Percentiles rank a stretch among this genome's conserved stretches.
Evolutionary conservation across 2,113 vertebrate genomes (phyloP).

Genomic region (Cettia cetti): DNA sequence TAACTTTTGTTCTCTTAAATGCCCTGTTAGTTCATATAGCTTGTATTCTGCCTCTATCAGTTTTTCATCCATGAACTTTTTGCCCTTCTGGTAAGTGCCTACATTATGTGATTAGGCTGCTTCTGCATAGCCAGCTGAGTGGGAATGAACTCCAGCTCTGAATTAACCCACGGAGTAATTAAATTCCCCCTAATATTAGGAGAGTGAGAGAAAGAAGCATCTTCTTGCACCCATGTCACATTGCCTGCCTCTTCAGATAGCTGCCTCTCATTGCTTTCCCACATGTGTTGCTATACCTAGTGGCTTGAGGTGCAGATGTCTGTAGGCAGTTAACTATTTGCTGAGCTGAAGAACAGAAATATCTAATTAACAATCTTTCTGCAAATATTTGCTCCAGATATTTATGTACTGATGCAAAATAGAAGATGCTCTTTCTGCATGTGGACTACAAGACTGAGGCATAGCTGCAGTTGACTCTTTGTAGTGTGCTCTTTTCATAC

Average conservation of each 20-base stretch:
- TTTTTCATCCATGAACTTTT: not conserved
- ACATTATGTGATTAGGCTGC: not conserved
- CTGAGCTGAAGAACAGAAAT: not conserved
- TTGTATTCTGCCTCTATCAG: not conserved
- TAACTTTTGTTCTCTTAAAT: not conserved
- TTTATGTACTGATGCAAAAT: not conserved
- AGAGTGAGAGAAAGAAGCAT: not conserved
- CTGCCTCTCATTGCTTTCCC: not conserved
- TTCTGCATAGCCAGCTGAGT: not conserved
- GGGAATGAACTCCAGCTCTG: not conserved
- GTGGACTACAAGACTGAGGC: not conserved
- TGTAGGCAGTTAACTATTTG: not conserved
- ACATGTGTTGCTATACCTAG: not conserved
- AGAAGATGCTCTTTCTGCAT: not conserved
- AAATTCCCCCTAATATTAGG: not conserved
- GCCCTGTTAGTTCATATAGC: not conserved
- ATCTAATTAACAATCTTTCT: not conserved
- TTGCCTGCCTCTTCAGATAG: not conserved
- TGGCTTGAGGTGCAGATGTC: not conserved
- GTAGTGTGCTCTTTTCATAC: not conserved
- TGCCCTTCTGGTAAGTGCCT: not conserved
- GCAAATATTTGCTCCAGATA: not conserved
- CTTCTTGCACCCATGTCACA: fast-evolving
- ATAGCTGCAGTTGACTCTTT: not conserved
- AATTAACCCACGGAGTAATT: not conserved